Base-by-base conservation (phyloP, 2,113 vertebrate species). In the Onychostoma macrolepis region DNA sequence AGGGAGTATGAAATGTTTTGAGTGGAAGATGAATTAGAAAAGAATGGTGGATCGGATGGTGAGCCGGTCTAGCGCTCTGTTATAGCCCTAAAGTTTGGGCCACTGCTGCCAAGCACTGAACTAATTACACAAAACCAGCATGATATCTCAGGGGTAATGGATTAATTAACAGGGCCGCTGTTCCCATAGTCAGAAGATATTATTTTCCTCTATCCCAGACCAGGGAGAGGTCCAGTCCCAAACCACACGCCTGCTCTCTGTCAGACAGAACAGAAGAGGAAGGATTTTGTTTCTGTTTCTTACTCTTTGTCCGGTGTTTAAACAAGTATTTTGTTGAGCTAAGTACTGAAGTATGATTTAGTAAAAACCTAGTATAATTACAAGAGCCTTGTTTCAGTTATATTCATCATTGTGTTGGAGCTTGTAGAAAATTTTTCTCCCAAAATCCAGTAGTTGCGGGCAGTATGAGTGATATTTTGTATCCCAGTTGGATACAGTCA, bases 121-220 rank as follows among this genome's bases (percentile, higher is more conserved):
- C 76, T 33, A 78, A 53, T 81, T 81, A 81, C 79, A 19, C 21
- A 45, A 63, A 81, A 65, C 79, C 58, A 81, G 79, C 58, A 28
- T 38, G 79, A 43, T 81, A 63, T 63, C 79, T 81, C 56, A 81
- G 79, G 79, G 65, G 56, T 43, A 81, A 65, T 6, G 36, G 79
- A 81, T 81, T 81, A 65, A 63, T 81, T 81, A 81, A 65, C 58
- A 43, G 13, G 53, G 56, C 36, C 5, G 4, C 36, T 33, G 19
- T 81, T 61, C 36, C 4, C 56, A 28, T 12, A 80, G 56, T 81
- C 24, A 4, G 79, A 28, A 81, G 76, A 78, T 53, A 78, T 50
- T 78, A 33, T 53, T 78, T 78, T 78, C 45, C 3, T 53, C 48
- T 9, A 5, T 78, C 9, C 26, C 26, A 11, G 48, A 50, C 76